Base-by-base conservation (phyloP, 2,888 invertebrate genomes). In the Euplagia quadripunctaria region DNA sequence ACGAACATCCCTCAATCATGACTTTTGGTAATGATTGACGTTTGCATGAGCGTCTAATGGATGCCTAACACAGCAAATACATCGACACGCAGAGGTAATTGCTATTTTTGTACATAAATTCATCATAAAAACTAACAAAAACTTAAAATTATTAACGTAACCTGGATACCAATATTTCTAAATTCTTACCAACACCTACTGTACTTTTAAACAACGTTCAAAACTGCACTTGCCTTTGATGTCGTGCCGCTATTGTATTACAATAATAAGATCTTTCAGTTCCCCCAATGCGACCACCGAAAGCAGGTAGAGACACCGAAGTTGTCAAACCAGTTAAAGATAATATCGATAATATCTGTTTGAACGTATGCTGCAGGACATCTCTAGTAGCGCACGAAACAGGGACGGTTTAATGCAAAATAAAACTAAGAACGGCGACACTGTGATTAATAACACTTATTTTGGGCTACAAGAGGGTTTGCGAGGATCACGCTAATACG, bases 401-500 rank as follows among this genome's bases (percentile, higher is more conserved):
- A 69, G 70, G 71, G 73, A 75, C 64, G 68, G 74, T 76, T 71
- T 72, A 72, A 79, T 77, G 78, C 78, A 76, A 85, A 86, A 85
- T 86, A 85, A 86, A 88, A 84, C 69, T 75, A 79, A 83, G 84
- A 83, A 68, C 76, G 80, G 76, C 69, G 75, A 73, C 72, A 71
- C 64, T 64, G 82, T 87, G 87, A 89, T 89, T 88, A 89, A 89
- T 90, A 89, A 89, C 87, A 89, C 87, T 89, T 89, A 90, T 89
- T 88, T 88, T 80, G 82, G 84, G 79, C 77, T 74, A 75, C 79
- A 83, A 85, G 87, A 85, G 84, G 85, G 85, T 85, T 82, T 79
- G 85, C 85, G 81, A 84, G 87, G 87, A 88, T 88, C 86, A 86
- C 83, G 87, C 85, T 68, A 79, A 80, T 81, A 79, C 71, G 80